Percentiles rank a stretch among this genome's conserved stretches.
These are phyloP conservation scores for Myripristis murdjan DNA, from an alignment of 2,797 vertebrate genomes.

Conservation along the genomic window DNA sequence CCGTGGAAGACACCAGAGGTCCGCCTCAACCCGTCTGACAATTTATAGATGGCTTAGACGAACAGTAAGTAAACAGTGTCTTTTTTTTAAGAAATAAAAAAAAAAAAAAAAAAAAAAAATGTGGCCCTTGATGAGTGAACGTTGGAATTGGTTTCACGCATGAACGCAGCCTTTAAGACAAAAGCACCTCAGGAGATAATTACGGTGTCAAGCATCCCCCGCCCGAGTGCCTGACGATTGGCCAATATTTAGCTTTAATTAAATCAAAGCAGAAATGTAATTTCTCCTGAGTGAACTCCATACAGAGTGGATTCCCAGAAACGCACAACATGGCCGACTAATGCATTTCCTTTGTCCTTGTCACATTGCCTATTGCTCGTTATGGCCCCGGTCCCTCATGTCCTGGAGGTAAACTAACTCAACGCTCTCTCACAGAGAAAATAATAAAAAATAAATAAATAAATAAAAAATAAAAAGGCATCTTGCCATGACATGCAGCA, in stretches of 20 bases:
- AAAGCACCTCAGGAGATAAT: constrained; percentile 90
- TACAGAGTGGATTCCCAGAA: constrained; percentile 78
- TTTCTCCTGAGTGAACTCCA: constrained; percentile 86
- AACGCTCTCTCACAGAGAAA: constrained; percentile 21
- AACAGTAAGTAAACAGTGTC: constrained; percentile 75
- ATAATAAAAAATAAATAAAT: neutral
- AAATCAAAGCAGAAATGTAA: constrained; percentile 90
- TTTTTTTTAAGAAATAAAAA: constrained; percentile 35
- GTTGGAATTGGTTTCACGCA: constrained; percentile 87
- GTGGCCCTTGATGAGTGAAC: constrained; percentile 80
- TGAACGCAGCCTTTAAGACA: constrained; percentile 89
- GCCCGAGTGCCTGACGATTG: constrained; percentile 84
- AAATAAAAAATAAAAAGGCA: neutral
- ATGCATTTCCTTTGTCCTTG: constrained; percentile 76
- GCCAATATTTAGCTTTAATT: constrained; percentile 91
- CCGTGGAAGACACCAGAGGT: constrained; percentile 42
- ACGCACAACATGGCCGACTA: constrained; percentile 82
- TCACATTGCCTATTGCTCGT: constrained; percentile 70
- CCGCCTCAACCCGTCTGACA: constrained; percentile 47
- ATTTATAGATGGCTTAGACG: constrained; percentile 65
- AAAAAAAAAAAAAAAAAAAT: constrained; percentile 53
- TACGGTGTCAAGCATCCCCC: constrained; percentile 88
- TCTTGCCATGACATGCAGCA: neutral
- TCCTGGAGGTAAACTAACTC: constrained; percentile 64
- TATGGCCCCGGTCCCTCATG: constrained; percentile 60